phyloP scores from a whole-genome alignment of 2,888 invertebrate genomes.

The Chymomyza procnemis region DNA sequence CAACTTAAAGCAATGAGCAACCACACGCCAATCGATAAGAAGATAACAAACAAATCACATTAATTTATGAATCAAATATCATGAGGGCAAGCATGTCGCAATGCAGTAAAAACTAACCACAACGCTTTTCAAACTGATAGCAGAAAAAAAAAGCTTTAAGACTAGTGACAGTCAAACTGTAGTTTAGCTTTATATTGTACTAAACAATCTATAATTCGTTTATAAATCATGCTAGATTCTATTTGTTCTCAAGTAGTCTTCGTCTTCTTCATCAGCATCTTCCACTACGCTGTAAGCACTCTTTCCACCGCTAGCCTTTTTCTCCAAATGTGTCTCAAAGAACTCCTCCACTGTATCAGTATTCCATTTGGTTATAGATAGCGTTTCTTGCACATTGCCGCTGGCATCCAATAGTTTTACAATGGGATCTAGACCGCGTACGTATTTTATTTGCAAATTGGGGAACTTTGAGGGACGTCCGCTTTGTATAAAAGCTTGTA shows the following conservation, averaged over 20 bases:
- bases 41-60: conserved; percentile 43
- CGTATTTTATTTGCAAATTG: conserved; percentile 94
- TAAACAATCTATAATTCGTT: background rate
- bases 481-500: conserved; percentile 98
- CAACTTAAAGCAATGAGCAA: background rate
- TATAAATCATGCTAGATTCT: conserved; percentile 30
- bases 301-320: conserved; percentile 71
- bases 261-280: conserved; percentile 79
- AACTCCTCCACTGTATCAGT: conserved; percentile 98
- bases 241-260: conserved; percentile 57
- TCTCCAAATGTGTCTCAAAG: conserved; percentile 90
- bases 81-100: conserved; percentile 33
- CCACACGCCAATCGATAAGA: conserved; percentile 42
- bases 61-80: conserved; percentile 51
- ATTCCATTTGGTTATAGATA: conserved; percentile 99
- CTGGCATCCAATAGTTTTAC: conserved; percentile 93
- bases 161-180: conserved; percentile 32
- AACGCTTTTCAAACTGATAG: conserved; percentile 12
- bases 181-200: background rate
- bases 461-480: conserved; percentile 93
- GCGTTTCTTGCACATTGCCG: conserved; percentile 89
- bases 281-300: conserved; percentile 78
- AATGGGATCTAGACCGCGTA: conserved; percentile 95
- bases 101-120: conserved; percentile 38
- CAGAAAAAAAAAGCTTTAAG: background rate